A percentile compares a stretch with the other conserved stretches of the same genome.
Evolutionary conservation across 2,797 vertebrate species (phyloP).

Genomic region (Phrynocephalus forsythii): DNA sequence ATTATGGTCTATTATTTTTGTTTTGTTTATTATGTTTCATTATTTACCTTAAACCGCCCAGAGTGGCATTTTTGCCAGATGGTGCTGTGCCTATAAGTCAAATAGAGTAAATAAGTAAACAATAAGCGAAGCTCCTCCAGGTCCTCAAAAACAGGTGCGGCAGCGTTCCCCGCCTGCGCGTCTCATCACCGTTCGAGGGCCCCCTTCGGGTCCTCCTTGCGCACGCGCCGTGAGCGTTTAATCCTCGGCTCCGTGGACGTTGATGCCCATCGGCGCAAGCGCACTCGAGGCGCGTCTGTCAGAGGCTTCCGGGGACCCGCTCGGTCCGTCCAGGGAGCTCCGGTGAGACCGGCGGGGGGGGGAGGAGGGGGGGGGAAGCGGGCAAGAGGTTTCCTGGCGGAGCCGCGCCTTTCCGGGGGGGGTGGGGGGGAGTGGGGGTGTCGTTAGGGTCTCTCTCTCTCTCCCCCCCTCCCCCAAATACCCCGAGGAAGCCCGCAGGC

Average conservation of each 20-base stretch:
- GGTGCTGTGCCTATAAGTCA: too few relatives aligned
- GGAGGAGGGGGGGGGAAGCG: neutral
- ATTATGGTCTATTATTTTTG: too few relatives aligned
- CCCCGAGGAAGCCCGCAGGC: too few relatives aligned
- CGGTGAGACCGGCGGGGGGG: neutral
- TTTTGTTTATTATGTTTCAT: too few relatives aligned
- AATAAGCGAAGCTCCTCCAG: neutral
- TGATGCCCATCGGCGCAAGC: constrained; percentile 2
- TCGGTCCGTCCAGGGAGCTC: too few relatives aligned
- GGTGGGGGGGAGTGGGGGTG: neutral
- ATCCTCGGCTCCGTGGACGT: neutral
- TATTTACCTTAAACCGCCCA: too few relatives aligned
- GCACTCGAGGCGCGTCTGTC: neutral
- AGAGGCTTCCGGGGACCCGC: neutral
- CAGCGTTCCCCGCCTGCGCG: neutral
- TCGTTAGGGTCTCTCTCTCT: too few relatives aligned
- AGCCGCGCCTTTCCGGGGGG: neutral
- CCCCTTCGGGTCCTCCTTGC: neutral
- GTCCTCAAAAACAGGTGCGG: neutral
- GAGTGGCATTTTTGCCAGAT: too few relatives aligned
- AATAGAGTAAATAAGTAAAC: too few relatives aligned
- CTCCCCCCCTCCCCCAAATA: neutral
- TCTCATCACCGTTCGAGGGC: fast-evolving
- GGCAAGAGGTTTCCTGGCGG: neutral
- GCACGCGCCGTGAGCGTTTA: neutral